Evolutionary conservation across 2,797 vertebrate species (phyloP), one percentile per base, ranked within the genome.

Genomic region (Peromyscus nudipes): DNA sequence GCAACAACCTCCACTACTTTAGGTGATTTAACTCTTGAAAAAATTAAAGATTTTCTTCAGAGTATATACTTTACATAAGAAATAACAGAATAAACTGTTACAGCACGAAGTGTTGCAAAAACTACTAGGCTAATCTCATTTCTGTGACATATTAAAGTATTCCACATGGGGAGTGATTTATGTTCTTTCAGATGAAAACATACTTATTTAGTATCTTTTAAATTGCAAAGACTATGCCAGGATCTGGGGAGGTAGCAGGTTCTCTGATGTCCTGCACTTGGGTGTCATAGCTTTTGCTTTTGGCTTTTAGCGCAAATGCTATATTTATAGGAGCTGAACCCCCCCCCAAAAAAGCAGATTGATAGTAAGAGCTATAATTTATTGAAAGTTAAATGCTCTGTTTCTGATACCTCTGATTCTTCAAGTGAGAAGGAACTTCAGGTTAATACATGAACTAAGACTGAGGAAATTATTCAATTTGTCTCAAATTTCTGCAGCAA

Each of bases 1-100:
- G 27, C 31, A 91, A 80, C 27, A 77, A 87, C 94, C 89, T 43
- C 13, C 0, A 95, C 95, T 49, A 21, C 16, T 95, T 98, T 46
- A 91, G 46, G 2, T 67, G 65, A 96, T 6, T 88, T 43, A 84
- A 69, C 34, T 88, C 34, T 31, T 55, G 71, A 95, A 89, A 49
- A 88, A 94, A 89, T 82, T 82, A 88, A 57, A 96, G 29, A 21
- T 62, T 77, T 89, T 86, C 29, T 57, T 95, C 57, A 52, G 27
- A 73, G 17, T 21, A 0, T 40, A 49, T 92, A 52, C 67, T 96
- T 69, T 86, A 57, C 55, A 75, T 79, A 16, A 40, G 86, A 94
- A 93, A 37, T 81, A 73, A 73, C 40, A 67, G 55, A 60, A 31
- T 75, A 46, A 73, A 49, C 27, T 94, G 23, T 89, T 94, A 89